Percentiles rank a stretch among this genome's conserved stretches.
Conservation (phyloP, 2,113 vertebrate species). For the Haemorhous mexicanus region DNA sequence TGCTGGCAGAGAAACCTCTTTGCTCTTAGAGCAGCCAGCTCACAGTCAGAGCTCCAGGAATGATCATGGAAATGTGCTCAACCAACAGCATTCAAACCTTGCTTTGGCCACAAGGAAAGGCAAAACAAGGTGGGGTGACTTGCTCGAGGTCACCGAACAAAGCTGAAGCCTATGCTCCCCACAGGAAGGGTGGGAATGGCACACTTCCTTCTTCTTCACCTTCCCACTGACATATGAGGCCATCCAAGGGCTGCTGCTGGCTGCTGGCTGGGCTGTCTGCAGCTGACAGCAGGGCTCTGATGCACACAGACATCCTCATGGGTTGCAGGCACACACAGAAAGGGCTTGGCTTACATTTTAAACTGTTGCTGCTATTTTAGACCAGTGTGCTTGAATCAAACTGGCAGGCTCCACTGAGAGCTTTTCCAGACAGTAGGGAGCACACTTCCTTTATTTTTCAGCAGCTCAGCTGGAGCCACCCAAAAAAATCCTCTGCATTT, state of each 20-base stretch:
- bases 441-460: conserved; percentile 46
- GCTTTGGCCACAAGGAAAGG: neutral
- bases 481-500: conserved; percentile 10
- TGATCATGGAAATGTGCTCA: no score
- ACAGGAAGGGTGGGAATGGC: neutral
- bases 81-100: neutral
- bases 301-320: neutral
- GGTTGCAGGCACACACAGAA: neutral
- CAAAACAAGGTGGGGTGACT: accelerated
- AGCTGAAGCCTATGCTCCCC: neutral
- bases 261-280: neutral
- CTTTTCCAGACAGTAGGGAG: conserved; percentile 39
- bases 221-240: neutral
- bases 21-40: neutral
- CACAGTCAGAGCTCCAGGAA: neutral
- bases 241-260: neutral
- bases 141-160: neutral
- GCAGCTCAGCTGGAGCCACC: neutral
- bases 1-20: neutral
- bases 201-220: neutral
- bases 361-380: neutral
- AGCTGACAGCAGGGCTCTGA: neutral
- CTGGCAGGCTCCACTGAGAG: neutral
- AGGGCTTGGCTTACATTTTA: neutral
- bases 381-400: neutral